A percentile compares a stretch with the other conserved stretches of the same genome.
phyloP scores from a whole-genome alignment of 2,888 invertebrate genomes.

The Eumerus sabulonum region DNA sequence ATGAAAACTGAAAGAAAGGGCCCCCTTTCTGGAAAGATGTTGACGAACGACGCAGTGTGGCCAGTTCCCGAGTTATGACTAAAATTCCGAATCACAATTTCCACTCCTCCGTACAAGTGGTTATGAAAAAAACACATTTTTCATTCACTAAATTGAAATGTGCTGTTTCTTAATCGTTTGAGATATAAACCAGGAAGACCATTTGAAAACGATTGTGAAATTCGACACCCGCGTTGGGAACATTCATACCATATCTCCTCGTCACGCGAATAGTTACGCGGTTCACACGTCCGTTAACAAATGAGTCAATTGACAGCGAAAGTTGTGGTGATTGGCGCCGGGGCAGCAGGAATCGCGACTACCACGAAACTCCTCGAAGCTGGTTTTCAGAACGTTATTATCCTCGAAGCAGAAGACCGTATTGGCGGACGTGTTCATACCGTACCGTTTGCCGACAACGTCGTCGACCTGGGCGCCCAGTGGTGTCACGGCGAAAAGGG shows the following conservation, averaged over 20 bases:
- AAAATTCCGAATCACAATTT: too few species aligned
- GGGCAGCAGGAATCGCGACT: constrained; percentile 78
- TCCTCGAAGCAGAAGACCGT: constrained; percentile 83
- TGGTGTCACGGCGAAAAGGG: constrained; percentile 85
- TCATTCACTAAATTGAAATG: not conserved
- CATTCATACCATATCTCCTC: not conserved
- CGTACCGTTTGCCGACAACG: constrained; percentile 80
- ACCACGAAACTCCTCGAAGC: constrained; percentile 77
- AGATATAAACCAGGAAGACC: too few species aligned
- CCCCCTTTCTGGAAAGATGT: too few species aligned
- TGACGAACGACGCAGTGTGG: too few species aligned
- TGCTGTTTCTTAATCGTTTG: not conserved
- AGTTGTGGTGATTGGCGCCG: constrained; percentile 78
- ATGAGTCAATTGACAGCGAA: constrained; percentile 71
- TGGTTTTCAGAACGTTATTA: constrained; percentile 79
- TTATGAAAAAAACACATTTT: constrained; percentile 1
- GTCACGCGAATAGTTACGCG: not conserved
- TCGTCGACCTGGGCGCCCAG: constrained; percentile 87
- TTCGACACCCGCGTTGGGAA: not conserved
- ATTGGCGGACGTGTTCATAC: constrained; percentile 83
- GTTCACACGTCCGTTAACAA: not conserved
- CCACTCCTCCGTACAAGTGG: too few species aligned
- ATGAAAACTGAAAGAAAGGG: too few species aligned
- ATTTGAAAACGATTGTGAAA: too few species aligned
- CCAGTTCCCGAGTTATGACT: too few species aligned